Conservation (phyloP, 2,797 vertebrate species). For the Morus bassanus region DNA sequence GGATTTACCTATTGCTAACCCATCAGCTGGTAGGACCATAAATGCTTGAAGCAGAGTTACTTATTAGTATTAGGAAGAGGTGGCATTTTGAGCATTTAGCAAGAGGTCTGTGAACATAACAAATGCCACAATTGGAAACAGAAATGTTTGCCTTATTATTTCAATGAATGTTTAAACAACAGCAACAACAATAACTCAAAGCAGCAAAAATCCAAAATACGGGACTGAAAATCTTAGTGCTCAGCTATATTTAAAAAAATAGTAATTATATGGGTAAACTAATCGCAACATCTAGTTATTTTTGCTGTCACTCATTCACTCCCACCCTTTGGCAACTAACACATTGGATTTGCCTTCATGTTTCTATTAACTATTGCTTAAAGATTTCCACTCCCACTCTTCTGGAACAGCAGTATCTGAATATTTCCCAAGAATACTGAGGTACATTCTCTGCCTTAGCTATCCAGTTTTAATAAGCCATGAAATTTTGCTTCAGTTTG, state of each 20-base stretch:
- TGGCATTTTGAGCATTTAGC: background rate
- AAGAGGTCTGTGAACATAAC: background rate
- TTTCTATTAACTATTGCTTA: background rate
- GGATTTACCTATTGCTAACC: background rate
- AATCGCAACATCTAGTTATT: constrained; percentile 4
- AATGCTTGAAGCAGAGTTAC: constrained; percentile 9
- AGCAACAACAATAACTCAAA: background rate
- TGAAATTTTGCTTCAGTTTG: background rate
- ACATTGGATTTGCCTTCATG: background rate
- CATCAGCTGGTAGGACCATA: background rate
- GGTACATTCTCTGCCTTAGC: background rate
- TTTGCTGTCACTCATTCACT: constrained; percentile 39
- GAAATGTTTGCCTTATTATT: background rate
- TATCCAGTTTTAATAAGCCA: background rate
- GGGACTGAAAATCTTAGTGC: background rate
- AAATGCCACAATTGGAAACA: background rate
- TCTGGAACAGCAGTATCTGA: background rate
- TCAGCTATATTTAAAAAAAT: background rate
- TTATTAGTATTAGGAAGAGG: background rate
- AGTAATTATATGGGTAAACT: background rate
- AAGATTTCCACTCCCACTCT: background rate
- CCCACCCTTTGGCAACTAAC: constrained; percentile 34
- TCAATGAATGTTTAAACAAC: background rate
- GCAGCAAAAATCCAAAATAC: background rate
- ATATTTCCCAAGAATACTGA: background rate